Conservation (phyloP, 2,888 invertebrate genomes). For the Rhagophthalmus giganteus region DNA sequence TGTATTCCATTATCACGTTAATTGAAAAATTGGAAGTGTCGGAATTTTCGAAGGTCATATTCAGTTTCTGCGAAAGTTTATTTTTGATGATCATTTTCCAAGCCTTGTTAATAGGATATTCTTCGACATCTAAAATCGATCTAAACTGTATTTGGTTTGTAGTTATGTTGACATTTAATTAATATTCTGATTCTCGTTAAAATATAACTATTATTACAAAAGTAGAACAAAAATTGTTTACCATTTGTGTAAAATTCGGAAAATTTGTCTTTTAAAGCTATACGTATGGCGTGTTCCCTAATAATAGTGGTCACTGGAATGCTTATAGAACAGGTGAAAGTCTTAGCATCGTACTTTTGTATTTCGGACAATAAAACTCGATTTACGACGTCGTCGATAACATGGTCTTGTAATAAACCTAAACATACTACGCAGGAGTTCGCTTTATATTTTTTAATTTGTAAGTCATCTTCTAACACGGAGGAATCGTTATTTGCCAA, state of each 20-base stretch:
- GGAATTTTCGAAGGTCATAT: conserved; percentile 62
- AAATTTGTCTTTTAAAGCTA: conserved; percentile 62
- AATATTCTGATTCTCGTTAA: too few relatives aligned
- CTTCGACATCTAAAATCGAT: conserved; percentile 41
- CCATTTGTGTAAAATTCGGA: conserved; percentile 57
- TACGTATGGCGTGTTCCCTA: conserved; percentile 67
- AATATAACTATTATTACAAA: conserved; percentile 1
- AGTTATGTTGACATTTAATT: too few relatives aligned
- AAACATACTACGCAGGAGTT: conserved; percentile 71
- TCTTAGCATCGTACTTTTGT: conserved; percentile 64
- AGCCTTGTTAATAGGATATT: conserved; percentile 73
- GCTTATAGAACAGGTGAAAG: conserved; percentile 71
- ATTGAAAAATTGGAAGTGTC: conserved; percentile 64
- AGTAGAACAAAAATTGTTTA: conserved; percentile 38
- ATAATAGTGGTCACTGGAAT: conserved; percentile 70
- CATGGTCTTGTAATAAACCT: conserved; percentile 67
- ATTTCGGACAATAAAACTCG: conserved; percentile 58
- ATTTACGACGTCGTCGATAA: conserved; percentile 59
- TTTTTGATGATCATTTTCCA: conserved; percentile 75
- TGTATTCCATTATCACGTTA: conserved; percentile 63
- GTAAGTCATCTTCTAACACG: background rate
- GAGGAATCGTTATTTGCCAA: background rate
- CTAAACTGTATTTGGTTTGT: too few relatives aligned
- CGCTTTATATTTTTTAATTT: conserved; percentile 56
- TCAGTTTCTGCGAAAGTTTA: conserved; percentile 60